A percentile compares a stretch with the other conserved stretches of the same genome.
Evolutionary conservation across 1,140 invertebrate genomes (phyloP).

Genomic region (Nephila pilipes): DNA sequence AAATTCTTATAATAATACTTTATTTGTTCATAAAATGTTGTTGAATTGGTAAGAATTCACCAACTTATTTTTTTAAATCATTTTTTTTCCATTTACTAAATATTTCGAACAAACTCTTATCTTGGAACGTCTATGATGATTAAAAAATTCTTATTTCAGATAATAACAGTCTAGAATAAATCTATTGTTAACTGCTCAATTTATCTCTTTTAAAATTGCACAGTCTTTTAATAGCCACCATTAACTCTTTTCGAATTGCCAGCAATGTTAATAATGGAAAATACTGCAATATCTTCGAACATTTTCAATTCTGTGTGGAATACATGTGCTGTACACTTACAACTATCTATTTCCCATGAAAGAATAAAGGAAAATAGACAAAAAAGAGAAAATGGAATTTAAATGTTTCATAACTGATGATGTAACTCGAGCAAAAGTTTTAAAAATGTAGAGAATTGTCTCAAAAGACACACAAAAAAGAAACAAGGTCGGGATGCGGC

Average conservation of each 20-base stretch:
- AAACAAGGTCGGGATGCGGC: conserved; percentile 1
- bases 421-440: not conserved
- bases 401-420: conserved; percentile 19
- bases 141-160: no score
- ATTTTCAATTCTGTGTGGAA: not conserved
- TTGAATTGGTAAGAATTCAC: no score
- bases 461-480: not conserved
- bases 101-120: no score
- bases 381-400: not conserved
- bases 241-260: not conserved
- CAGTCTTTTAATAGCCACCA: not conserved
- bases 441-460: not conserved
- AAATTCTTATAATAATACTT: no score
- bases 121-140: no score
- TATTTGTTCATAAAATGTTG: no score
- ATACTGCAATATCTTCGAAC: not conserved
- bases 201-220: not conserved
- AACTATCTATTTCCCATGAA: not conserved
- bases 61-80: no score
- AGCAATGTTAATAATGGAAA: not conserved
- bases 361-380: not conserved
- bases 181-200: not conserved
- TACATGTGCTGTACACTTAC: not conserved
- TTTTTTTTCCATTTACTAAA: no score
- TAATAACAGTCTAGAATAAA: not conserved